phyloP scores from a whole-genome alignment of 2,113 vertebrate species.

The Megatriorchis doriae region DNA sequence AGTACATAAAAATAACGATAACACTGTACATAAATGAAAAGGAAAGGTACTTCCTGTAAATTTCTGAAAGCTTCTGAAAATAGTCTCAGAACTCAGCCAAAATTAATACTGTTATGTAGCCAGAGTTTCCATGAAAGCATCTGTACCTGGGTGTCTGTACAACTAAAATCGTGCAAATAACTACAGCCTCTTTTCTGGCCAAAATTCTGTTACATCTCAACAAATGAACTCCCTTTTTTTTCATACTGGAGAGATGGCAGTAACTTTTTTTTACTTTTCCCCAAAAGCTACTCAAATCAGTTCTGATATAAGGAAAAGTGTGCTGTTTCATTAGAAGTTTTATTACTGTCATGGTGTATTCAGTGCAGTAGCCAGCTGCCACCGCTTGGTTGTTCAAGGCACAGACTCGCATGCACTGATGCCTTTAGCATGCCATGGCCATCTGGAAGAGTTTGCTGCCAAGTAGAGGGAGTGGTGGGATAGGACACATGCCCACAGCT shows the following conservation, averaged over 20 bases:
- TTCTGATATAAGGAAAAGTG: background rate
- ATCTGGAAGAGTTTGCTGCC: background rate
- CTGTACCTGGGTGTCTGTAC: slow-evolving; percentile 50
- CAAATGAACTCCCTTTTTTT: background rate
- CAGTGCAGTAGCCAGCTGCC: background rate
- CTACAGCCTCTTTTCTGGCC: slow-evolving; percentile 17
- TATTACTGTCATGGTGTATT: background rate
- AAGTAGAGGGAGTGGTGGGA: background rate
- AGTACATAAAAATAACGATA: slow-evolving; percentile 53
- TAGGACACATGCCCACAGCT: background rate
- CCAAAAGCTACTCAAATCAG: background rate
- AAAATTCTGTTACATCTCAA: background rate
- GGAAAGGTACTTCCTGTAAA: slow-evolving; percentile 64
- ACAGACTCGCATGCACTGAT: background rate
- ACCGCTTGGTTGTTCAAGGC: background rate
- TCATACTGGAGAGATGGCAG: background rate
- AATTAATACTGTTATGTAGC: slow-evolving; percentile 56
- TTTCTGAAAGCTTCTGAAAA: slow-evolving; percentile 64
- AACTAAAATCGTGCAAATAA: slow-evolving; percentile 64
- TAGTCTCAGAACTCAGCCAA: slow-evolving; percentile 58
- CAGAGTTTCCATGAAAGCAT: slow-evolving; percentile 68
- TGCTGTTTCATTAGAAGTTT: background rate
- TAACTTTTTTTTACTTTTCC: background rate
- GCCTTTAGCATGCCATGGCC: background rate
- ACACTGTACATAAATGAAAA: slow-evolving; percentile 46